phyloP scores from a whole-genome alignment of 2,888 invertebrate species.

The Zonitis immaculata region DNA sequence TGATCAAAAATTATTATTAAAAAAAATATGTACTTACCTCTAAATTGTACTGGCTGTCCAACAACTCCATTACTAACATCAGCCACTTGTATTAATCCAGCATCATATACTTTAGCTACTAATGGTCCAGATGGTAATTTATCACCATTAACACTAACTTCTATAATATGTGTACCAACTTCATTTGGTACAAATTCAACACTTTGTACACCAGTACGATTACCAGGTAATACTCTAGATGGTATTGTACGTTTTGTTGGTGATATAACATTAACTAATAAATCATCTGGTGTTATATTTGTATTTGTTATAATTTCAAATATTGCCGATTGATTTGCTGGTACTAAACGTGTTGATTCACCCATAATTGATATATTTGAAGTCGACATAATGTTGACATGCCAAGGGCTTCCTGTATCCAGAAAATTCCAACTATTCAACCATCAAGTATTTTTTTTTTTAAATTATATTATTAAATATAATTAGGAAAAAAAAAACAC shows the following conservation, averaged over 20 bases:
- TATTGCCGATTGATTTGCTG: slow-evolving; percentile 82
- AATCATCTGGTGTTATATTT: slow-evolving; percentile 54
- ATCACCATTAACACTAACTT: slow-evolving; percentile 81
- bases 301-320: slow-evolving; percentile 78
- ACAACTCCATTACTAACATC: slow-evolving; percentile 92
- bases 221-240: slow-evolving; percentile 77
- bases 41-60: slow-evolving; percentile 94
- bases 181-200: slow-evolving; percentile 90
- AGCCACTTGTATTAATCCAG: slow-evolving; percentile 88
- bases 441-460: no score
- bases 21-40: slow-evolving; percentile 61
- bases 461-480: no score
- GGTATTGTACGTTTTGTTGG: slow-evolving; percentile 81
- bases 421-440: slow-evolving; percentile 17
- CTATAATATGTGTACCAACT: slow-evolving; percentile 92
- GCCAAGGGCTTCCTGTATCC: slow-evolving; percentile 85
- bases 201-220: slow-evolving; percentile 69
- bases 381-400: slow-evolving; percentile 82
- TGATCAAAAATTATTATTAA: no score
- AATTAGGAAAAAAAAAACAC: no score
- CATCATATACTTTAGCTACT: slow-evolving; percentile 91
- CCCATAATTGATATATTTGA: slow-evolving; percentile 72
- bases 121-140: slow-evolving; percentile 87
- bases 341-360: slow-evolving; percentile 84
- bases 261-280: slow-evolving; percentile 67